Percentiles rank a stretch among this genome's conserved stretches.
These are phyloP conservation scores for Phlogophora meticulosa DNA, from an alignment of 2,888 invertebrate genomes.

Conservation along the genomic window DNA sequence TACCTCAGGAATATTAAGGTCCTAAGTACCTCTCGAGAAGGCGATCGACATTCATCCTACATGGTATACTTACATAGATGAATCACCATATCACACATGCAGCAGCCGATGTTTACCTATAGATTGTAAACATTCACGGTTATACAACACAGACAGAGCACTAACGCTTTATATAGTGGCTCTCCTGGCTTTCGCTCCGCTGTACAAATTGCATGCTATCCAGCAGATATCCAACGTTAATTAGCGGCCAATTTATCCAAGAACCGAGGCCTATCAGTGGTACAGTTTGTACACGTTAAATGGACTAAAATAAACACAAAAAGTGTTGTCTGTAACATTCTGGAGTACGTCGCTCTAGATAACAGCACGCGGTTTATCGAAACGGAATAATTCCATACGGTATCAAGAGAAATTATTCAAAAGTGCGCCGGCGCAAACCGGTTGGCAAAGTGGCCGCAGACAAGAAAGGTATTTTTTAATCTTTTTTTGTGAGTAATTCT, in stretches of 20 bases:
- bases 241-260: slow-evolving; percentile 20
- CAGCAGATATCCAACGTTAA: slow-evolving; percentile 12
- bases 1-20: too few relatives aligned
- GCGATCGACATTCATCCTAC: too few relatives aligned
- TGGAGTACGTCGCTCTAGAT: slow-evolving; percentile 48
- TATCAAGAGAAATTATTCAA: slow-evolving; percentile 74
- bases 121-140: not conserved
- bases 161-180: not conserved
- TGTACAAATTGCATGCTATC: slow-evolving; percentile 36
- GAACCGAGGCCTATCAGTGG: slow-evolving; percentile 2
- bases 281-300: slow-evolving; percentile 14
- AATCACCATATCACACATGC: too few relatives aligned
- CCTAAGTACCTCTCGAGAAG: too few relatives aligned
- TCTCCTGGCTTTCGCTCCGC: not conserved
- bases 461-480: slow-evolving; percentile 62
- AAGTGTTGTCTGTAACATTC: slow-evolving; percentile 15
- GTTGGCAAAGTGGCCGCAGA: slow-evolving; percentile 64
- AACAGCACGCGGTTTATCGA: slow-evolving; percentile 57
- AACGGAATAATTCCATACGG: slow-evolving; percentile 65
- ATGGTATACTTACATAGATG: too few relatives aligned
- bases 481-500: slow-evolving; percentile 64
- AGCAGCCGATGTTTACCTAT: not conserved
- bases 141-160: not conserved
- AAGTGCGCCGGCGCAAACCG: slow-evolving; percentile 70
- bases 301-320: slow-evolving; percentile 23